Evolutionary conservation across 2,888 invertebrate genomes (phyloP).

Genomic region (Gymnoscelis rufifasciata): DNA sequence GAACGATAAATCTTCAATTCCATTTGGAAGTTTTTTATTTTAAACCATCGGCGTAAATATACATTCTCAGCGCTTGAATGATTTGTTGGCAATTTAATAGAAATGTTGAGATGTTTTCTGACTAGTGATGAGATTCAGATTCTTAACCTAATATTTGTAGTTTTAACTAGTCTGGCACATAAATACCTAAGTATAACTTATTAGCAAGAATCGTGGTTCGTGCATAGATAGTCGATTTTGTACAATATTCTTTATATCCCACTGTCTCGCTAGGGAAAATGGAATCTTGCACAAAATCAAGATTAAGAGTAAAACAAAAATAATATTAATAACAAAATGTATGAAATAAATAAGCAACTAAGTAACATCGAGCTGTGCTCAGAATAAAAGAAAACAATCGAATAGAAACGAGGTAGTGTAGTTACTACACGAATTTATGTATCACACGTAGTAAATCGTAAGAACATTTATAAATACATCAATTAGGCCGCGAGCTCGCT

Average conservation of each 20-base stretch:
- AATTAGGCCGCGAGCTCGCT: conserved; percentile 39
- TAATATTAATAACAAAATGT: conserved; percentile 44
- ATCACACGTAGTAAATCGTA: conserved; percentile 57
- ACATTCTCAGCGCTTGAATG: background rate
- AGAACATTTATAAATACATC: conserved; percentile 42
- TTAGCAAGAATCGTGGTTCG: conserved; percentile 36
- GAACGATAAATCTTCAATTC: conserved; percentile 25
- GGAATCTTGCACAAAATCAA: background rate
- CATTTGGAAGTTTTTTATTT: conserved; percentile 9
- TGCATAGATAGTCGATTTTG: conserved; percentile 36
- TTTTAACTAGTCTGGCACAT: conserved; percentile 40
- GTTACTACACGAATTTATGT: conserved; percentile 69
- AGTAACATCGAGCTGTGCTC: conserved; percentile 68
- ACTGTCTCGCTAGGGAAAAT: background rate
- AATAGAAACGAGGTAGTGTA: conserved; percentile 72
- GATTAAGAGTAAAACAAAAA: conserved; percentile 55
- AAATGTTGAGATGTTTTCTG: conserved; percentile 47
- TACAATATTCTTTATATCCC: background rate
- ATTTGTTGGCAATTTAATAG: conserved; percentile 13
- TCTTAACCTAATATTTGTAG: conserved; percentile 45
- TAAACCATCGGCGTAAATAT: background rate
- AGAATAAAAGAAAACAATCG: conserved; percentile 46
- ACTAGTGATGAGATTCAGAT: conserved; percentile 55
- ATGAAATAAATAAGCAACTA: conserved; percentile 61
- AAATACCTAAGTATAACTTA: conserved; percentile 18